phyloP scores from a whole-genome alignment of 2,113 vertebrate genomes.

The Sinocyclocheilus rhinocerous region DNA sequence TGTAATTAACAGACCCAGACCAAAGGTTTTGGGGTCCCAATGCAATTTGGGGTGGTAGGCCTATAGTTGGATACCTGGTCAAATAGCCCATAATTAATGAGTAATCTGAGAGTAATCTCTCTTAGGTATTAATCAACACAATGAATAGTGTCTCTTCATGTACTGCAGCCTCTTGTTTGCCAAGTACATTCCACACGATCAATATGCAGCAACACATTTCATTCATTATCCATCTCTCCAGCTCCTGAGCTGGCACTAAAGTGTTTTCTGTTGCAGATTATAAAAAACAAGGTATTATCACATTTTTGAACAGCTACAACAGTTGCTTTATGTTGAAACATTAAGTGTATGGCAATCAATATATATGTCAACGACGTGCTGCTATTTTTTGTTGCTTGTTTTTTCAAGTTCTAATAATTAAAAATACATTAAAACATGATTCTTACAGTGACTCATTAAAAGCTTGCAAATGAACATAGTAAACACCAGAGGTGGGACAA shows the following conservation, averaged over 20 bases:
- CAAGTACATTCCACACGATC: slow-evolving; percentile 40
- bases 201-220: slow-evolving; percentile 23
- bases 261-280: not conserved
- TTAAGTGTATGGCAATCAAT: not conserved
- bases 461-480: not conserved
- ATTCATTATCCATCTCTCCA: slow-evolving; percentile 13
- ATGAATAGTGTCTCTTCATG: not conserved
- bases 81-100: slow-evolving; percentile 12
- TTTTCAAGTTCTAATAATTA: not conserved
- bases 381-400: not conserved
- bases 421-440: not conserved
- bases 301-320: not conserved
- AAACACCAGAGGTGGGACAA: too few species aligned
- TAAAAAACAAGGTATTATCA: not conserved
- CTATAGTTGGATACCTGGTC: not conserved
- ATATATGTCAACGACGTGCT: not conserved
- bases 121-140: slow-evolving; percentile 1
- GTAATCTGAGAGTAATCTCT: not conserved
- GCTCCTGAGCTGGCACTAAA: not conserved
- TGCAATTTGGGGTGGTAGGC: not conserved
- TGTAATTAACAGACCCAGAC: not conserved
- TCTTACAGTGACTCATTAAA: not conserved
- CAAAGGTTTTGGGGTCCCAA: not conserved
- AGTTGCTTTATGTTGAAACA: not conserved
- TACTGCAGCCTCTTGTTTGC: not conserved